Evolutionary conservation across 2,113 vertebrate species (phyloP).

Genomic region (cat (Felis catus)): F.catus_Fca126_mat1.0 CM031411.1:86882001-86882500

Average conservation of each 20-base stretch:
- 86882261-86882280: neutral
- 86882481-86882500: too few relatives aligned
- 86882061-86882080: too few relatives aligned
- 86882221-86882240: slow-evolving; percentile 4
- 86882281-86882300: neutral
- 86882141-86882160: neutral
- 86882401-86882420: neutral
- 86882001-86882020: too few relatives aligned
- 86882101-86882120: neutral
- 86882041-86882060: too few relatives aligned
- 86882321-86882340: neutral
- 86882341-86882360: neutral
- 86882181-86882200: neutral
- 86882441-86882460: too few relatives aligned
- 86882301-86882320: neutral
- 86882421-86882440: neutral
- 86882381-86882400: neutral
- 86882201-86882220: slow-evolving; percentile 22
- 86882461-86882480: too few relatives aligned
- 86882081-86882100: neutral
- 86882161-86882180: neutral
- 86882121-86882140: neutral
- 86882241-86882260: slow-evolving; percentile 19
- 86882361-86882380: neutral
- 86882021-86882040: too few relatives aligned